Evolutionary conservation across 2,113 vertebrate genomes (phyloP), one percentile per base, ranked within the genome.

Genomic region (Toxotes chatareus): DNA sequence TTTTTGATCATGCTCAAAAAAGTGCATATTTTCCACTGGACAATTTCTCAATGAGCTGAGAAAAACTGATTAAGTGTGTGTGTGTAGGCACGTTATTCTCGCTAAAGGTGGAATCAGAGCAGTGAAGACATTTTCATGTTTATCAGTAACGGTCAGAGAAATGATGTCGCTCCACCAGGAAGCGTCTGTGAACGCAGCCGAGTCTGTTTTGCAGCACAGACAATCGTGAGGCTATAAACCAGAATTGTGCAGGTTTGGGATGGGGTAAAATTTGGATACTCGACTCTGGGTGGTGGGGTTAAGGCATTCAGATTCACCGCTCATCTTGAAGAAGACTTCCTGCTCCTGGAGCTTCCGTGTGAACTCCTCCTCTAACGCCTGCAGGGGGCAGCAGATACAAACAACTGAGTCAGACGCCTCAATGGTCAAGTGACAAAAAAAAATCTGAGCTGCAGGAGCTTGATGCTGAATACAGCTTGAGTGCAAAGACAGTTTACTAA

Each of bases 291-390:
- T 92, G 34, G 96, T 96, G 79, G 98, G 98, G 90, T 99, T 99
- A 96, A 99, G 97, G 96, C 98, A 99, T 96, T 99, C 98, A 0
- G 98, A 99, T 82, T 99, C 98, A 38, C 98, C 98, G 63, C 97
- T 98, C 98, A 99, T 99, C 95, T 96, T 98, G 94, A 99, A 99
- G 94, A 99, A 99, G 67, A 99, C 97, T 90, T 99, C 98, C 92
- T 99, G 98, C 88, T 99, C 98, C 91, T 99, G 98, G 12, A 98
- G 94, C 88, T 99, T 99, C 56, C 98, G 95, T 36, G 97, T 97
- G 96, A 99, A 99, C 92, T 99, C 98, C 83, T 99, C 98, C 93
- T 99, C 98, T 59, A 99, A 88, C 0, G 96, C 97, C 98, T 99
- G 92, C 88, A 94, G 92, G 88, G 85, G 88, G 86, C 85, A 83